Conservation (phyloP, 1,140 invertebrate species). For the Drosophila eugracilis region DNA sequence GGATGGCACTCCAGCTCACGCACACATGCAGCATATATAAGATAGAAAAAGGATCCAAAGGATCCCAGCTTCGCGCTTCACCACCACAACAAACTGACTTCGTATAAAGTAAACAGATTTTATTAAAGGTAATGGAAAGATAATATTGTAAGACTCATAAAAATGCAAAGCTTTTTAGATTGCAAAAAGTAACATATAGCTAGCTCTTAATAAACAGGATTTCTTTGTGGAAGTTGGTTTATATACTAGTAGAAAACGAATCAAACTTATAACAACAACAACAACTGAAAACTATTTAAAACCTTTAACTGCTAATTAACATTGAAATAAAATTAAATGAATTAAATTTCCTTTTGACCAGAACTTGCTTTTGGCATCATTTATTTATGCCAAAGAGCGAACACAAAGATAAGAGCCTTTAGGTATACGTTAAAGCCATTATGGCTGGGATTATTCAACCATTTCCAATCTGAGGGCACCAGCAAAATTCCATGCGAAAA, state of each 20-base stretch:
- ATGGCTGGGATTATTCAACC: conserved; percentile 1
- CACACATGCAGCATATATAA: too few relatives aligned
- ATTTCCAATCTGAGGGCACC: conserved; percentile 8
- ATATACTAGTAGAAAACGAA: too few relatives aligned
- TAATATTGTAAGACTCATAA: neutral
- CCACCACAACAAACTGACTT: neutral
- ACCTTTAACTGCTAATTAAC: neutral
- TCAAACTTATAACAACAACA: too few relatives aligned
- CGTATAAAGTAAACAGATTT: neutral
- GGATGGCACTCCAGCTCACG: neutral
- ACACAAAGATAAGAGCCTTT: neutral
- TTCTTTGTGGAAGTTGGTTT: too few relatives aligned
- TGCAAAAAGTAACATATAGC: neutral
- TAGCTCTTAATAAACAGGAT: neutral
- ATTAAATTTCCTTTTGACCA: neutral
- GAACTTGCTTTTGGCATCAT: neutral
- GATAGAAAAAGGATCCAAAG: neutral
- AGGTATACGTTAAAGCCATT: conserved; percentile 1
- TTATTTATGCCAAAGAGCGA: neutral
- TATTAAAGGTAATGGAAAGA: neutral
- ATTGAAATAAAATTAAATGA: neutral
- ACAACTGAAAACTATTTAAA: too few relatives aligned
- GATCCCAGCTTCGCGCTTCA: neutral
- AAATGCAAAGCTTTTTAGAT: neutral
- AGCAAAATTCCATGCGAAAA: conserved; percentile 1